Evolutionary conservation across 2,797 vertebrate genomes (phyloP).

Genomic region (Eulemur rubriventer): DNA sequence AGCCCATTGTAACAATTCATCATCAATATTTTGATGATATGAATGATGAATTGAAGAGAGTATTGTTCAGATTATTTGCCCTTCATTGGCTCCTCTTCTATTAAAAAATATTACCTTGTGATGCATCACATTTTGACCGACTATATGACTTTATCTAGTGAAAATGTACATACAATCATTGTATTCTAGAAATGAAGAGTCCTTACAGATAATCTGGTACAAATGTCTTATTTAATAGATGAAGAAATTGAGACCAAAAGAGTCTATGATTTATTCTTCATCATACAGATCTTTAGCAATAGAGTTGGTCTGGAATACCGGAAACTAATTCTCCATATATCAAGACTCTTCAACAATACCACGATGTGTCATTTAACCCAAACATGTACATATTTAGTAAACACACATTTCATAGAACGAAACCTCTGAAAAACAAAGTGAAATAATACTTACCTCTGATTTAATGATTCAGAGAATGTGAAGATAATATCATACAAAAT

Average conservation of each 20-base stretch:
- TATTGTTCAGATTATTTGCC: background rate
- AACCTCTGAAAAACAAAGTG: background rate
- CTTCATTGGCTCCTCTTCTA: background rate
- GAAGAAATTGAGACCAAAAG: background rate
- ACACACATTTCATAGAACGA: background rate
- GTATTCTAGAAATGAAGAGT: background rate
- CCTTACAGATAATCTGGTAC: background rate
- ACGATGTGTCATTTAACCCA: background rate
- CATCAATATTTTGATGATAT: background rate
- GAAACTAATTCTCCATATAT: background rate
- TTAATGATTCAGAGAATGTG: background rate
- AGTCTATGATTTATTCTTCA: background rate
- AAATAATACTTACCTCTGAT: background rate
- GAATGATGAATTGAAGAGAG: background rate
- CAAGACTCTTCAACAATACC: background rate
- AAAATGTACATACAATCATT: background rate
- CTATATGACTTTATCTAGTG: background rate
- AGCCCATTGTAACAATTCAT: background rate
- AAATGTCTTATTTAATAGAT: background rate
- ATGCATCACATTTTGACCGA: background rate
- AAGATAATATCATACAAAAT: background rate
- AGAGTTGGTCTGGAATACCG: background rate
- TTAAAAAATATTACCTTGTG: background rate
- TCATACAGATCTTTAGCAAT: background rate
- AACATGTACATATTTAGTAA: background rate